phyloP scores from a whole-genome alignment of 2,888 invertebrate species.

The Stomorhina lunata region DNA sequence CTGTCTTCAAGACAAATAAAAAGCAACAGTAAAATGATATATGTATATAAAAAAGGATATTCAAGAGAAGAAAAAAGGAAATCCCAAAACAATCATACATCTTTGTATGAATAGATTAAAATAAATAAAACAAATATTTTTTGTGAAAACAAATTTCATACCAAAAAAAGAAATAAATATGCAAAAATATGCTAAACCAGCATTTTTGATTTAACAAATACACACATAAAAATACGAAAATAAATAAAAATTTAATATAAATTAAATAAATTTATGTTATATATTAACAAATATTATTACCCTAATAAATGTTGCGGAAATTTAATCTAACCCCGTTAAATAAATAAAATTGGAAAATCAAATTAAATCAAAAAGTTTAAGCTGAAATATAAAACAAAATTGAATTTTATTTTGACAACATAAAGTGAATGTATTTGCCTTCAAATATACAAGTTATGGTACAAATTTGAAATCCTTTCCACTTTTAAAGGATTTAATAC shows the following conservation, averaged over 20 bases:
- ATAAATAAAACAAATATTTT: background rate
- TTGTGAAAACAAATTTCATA: background rate
- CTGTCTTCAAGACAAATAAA: background rate
- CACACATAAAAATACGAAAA: background rate
- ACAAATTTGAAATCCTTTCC: no score
- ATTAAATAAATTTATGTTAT: background rate
- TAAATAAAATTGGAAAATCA: no score
- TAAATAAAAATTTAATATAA: conserved; percentile 6
- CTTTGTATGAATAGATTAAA: background rate
- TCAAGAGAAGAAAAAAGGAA: background rate
- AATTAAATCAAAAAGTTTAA: no score
- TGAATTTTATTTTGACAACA: no score
- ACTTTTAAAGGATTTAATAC: no score
- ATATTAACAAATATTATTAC: no score
- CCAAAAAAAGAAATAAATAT: conserved; percentile 5
- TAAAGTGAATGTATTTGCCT: no score
- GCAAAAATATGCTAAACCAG: conserved; percentile 5
- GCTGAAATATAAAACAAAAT: no score
- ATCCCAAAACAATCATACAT: background rate
- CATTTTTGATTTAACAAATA: background rate
- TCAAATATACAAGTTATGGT: background rate
- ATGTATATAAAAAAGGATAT: no score
- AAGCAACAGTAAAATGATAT: no score
- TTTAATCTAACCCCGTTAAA: no score
- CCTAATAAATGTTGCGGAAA: background rate